Percentiles rank a stretch among this genome's conserved stretches.
These are phyloP conservation scores for Mechanitis mazaeus DNA, from an alignment of 2,888 invertebrate species.

Conservation along the genomic window DNA sequence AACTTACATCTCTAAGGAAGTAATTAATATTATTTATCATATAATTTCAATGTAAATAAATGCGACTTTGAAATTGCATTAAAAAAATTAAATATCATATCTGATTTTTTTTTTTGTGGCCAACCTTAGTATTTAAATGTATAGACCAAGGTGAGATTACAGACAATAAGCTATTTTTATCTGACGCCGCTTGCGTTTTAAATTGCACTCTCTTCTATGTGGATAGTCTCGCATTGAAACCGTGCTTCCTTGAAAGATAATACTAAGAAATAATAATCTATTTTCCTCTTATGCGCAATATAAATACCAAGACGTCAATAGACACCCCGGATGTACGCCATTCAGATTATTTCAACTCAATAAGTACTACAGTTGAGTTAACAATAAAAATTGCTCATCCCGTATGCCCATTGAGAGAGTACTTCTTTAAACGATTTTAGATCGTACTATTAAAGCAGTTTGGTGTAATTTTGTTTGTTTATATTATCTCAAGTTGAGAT, in stretches of 20 bases:
- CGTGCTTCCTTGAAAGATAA: constrained; percentile 44
- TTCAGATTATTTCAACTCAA: constrained; percentile 69
- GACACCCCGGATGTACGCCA: constrained; percentile 74
- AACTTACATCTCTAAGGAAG: constrained; percentile 1
- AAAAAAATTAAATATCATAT: too few species aligned
- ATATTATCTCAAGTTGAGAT: constrained; percentile 40
- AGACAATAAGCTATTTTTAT: not conserved
- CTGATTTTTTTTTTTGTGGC: not conserved
- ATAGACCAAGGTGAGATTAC: too few species aligned
- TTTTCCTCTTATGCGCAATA: constrained; percentile 50
- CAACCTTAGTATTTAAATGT: not conserved
- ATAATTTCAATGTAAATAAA: not conserved
- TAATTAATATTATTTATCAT: not conserved
- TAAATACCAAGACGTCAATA: constrained; percentile 54
- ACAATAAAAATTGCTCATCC: constrained; percentile 74
- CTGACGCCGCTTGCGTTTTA: too few species aligned
- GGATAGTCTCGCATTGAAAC: constrained; percentile 12
- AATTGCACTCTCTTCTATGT: not conserved
- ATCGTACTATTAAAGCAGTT: constrained; percentile 21
- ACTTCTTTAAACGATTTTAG: constrained; percentile 22
- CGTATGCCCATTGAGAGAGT: constrained; percentile 37
- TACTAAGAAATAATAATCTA: constrained; percentile 46
- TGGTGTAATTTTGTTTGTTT: not conserved
- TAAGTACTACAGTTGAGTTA: constrained; percentile 68
- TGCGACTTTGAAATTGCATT: too few species aligned